Conservation (phyloP, 2,113 vertebrate species). For the Coregonus clupeaformis region DNA sequence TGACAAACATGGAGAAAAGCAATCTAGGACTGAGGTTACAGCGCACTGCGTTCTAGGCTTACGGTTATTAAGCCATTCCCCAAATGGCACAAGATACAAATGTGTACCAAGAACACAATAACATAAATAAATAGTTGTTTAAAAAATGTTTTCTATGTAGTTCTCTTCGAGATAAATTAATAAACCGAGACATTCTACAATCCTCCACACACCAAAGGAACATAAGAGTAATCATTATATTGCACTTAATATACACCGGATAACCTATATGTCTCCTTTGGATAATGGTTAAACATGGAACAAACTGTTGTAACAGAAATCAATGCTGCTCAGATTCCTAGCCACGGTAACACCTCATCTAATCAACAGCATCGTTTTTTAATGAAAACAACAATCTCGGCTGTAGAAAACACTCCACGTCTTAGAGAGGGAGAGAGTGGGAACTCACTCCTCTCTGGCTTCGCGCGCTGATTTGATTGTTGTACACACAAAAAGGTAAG, state of each 20-base stretch:
- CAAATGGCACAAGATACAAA: slow-evolving; percentile 6
- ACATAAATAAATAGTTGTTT: not conserved
- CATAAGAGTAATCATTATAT: not conserved
- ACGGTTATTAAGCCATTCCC: slow-evolving; percentile 14
- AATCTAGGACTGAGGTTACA: slow-evolving; percentile 18
- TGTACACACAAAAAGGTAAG: slow-evolving; percentile 71
- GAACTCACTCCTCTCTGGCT: slow-evolving; percentile 23
- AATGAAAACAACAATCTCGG: slow-evolving; percentile 70
- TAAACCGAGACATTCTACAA: slow-evolving; percentile 11
- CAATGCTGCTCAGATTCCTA: slow-evolving; percentile 66
- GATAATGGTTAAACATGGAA: slow-evolving; percentile 68
- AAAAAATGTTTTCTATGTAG: not conserved
- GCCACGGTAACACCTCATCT: slow-evolving; percentile 71
- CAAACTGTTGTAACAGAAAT: slow-evolving; percentile 69
- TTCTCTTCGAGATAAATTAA: not conserved
- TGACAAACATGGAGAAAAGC: slow-evolving; percentile 22
- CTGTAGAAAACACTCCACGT: slow-evolving; percentile 60
- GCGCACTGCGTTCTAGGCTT: not conserved
- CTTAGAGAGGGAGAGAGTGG: not conserved
- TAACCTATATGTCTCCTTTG: slow-evolving; percentile 56
- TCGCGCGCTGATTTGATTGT: slow-evolving; percentile 70
- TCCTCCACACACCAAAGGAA: not conserved
- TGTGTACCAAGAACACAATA: not conserved
- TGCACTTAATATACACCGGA: slow-evolving; percentile 24
- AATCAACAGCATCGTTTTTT: slow-evolving; percentile 75